Evolutionary conservation across 2,888 invertebrate genomes (phyloP).

Genomic region (Arenicola marina): DNA sequence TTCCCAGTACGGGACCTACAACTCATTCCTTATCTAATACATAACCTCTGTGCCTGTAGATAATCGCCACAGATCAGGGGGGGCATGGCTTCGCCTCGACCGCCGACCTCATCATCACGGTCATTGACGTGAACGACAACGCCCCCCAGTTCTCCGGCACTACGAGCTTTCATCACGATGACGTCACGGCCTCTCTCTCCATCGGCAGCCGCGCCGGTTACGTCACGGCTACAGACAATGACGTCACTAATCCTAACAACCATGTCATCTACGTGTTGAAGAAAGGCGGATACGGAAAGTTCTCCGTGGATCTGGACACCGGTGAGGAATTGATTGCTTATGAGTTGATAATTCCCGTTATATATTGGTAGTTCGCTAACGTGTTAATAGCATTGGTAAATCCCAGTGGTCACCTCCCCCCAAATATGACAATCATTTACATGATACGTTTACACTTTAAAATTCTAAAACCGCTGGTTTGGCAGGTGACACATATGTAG

Average conservation of each 20-base stretch:
- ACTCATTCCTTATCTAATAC: too few relatives aligned
- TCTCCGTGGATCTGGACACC: constrained; percentile 26
- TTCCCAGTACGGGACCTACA: too few relatives aligned
- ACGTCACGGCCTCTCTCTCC: not conserved
- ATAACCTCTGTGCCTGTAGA: too few relatives aligned
- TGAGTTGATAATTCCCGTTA: too few relatives aligned
- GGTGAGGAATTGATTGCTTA: too few relatives aligned
- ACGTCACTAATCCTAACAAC: constrained; percentile 23
- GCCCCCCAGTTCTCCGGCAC: constrained; percentile 6
- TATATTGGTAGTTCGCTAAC: too few relatives aligned
- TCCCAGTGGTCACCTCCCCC: too few relatives aligned
- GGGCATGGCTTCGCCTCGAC: constrained; percentile 1
- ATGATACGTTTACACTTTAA: too few relatives aligned
- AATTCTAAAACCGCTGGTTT: too few relatives aligned
- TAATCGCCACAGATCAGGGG: not conserved
- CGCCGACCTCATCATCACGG: constrained; percentile 8
- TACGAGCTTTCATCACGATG: not conserved
- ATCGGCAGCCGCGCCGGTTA: constrained; percentile 20
- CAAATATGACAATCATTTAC: too few relatives aligned
- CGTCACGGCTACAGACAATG: constrained; percentile 26
- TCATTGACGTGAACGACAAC: constrained; percentile 21
- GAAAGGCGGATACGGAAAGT: constrained; percentile 26
- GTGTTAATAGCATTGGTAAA: too few relatives aligned
- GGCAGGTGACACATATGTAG: too few relatives aligned
- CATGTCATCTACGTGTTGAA: constrained; percentile 29